Evolutionary conservation across 2,888 invertebrate species (phyloP), one percentile per base, ranked within the genome.

Genomic region (Cabera pusaria): DNA sequence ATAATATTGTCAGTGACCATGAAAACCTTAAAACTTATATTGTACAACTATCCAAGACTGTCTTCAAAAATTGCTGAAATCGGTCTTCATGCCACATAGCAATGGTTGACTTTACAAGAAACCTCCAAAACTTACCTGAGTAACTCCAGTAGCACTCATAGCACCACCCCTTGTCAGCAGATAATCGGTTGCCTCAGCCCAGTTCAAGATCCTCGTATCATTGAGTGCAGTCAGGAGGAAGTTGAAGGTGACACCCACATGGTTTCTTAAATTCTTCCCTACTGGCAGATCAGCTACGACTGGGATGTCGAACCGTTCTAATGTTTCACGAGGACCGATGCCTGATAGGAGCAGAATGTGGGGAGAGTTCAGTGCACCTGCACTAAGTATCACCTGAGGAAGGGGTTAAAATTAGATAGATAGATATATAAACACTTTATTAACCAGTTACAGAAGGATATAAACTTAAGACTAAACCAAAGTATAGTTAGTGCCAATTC

Each of bases 341-440:
- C 93, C 93, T 0, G 93, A 93, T 5, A 91, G 74, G 21, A 93
- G 60, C 0, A 93, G 79, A 5, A 93, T 69, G 45, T 93, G 92
- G 0, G 93, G 93, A 0, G 91, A 91, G 65, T 92, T 92, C 2
- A 93, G 74, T 2, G 93, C 87, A n/a, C 93, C 93, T 12, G 90
- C 92, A 26, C 91, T 90, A 8, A 93, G 64, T 41, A 93, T 84
- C 1, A 91, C 80, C 82, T 91, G 76, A 0, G 26, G 20, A 21
- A 14, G 4, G 14, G 4, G n/a, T n/a, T n/a, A n/a, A n/a, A n/a
- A n/a, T n/a, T n/a, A n/a, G n/a, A n/a, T n/a, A n/a, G n/a, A n/a
- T n/a, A n/a, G n/a, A n/a, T n/a, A n/a, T n/a, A n/a, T n/a, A n/a
- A n/a, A n/a, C n/a, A n/a, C n/a, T n/a, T n/a, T n/a, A n/a, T n/a